Evolutionary conservation across 2,888 invertebrate genomes (phyloP), one percentile per base, ranked within the genome.

Genomic region (Hemicrepidius hirtus): DNA sequence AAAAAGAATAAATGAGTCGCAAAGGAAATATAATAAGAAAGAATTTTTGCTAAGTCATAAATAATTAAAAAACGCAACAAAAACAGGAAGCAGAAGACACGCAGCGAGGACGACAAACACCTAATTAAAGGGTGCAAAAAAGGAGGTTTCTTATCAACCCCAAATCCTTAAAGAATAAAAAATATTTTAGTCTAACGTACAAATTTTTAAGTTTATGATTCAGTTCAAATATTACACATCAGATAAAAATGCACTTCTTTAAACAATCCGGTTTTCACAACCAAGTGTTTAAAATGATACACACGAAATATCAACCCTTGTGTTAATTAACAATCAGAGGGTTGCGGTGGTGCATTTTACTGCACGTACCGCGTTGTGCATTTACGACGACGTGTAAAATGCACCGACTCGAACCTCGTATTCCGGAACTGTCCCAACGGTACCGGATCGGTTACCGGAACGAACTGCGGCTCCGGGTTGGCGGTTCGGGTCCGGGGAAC

Each of bases 391-490:
- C 37, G 60, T 69, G 41, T 35, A 62, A 75, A 71, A 63, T 74
- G 68, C 71, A 71, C 50, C 57, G 55, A 46, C 49, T 49, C 49
- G 55, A 50, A 28, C 35, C 28, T 55, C 41, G 44, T 66, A 41
- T 18, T 28, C 64, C 71, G 63, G 68, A 70, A 73, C 20, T 70
- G 46, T 55, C 57, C 66, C 73, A 75, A 67, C 66, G 72, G 57
- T 46, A 68, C 77, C 77, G 74, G 76, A 77, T 60, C 76, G 69
- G 68, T 63, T 73, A 75, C 78, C 78, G 77, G 77, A 77, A 73
- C 78, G 73, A 76, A 83, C 83, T 83, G 83, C 82, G 83, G 84
- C 83, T 81, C 82, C 83, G 80, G 81, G 82, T 79, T 82, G 83
- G 79, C 83, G 82, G 80, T 79, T 75, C 75, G 73, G 76, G 74